phyloP scores from a whole-genome alignment of 2,113 vertebrate species.

The Pachyramphus minor region DNA sequence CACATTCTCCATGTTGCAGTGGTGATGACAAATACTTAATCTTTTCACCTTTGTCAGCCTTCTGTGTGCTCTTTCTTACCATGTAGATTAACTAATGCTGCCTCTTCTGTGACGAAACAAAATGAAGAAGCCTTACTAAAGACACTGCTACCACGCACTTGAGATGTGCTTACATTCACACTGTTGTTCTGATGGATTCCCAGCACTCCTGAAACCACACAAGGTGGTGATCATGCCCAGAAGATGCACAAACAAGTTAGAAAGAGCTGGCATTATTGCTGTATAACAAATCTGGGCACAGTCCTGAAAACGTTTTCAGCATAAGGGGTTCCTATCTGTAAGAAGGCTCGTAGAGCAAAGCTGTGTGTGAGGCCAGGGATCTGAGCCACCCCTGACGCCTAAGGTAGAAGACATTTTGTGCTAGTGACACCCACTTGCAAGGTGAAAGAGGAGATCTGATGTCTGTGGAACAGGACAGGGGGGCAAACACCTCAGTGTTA shows the following conservation, averaged over 20 bases:
- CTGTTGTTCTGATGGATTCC: not conserved
- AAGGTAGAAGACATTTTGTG: not conserved
- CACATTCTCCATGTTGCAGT: fast-evolving
- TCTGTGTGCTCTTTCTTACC: not conserved
- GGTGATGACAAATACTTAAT: not conserved
- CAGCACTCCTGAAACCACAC: not conserved
- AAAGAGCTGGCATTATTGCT: not conserved
- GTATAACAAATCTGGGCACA: not conserved
- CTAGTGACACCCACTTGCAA: not conserved
- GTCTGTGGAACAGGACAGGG: not conserved
- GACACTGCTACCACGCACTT: not conserved
- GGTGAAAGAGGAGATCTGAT: not conserved
- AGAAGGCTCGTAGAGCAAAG: not conserved
- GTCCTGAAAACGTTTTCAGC: not conserved
- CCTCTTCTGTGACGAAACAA: not conserved
- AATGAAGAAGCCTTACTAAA: not conserved
- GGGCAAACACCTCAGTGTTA: not conserved
- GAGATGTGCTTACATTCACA: not conserved
- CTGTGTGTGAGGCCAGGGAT: not conserved
- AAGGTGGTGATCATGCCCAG: not conserved
- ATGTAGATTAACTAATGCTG: not conserved
- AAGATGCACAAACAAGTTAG: not conserved
- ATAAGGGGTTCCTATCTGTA: not conserved
- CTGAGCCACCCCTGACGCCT: not conserved
- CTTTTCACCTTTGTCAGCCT: not conserved